phyloP scores from a whole-genome alignment of 2,113 vertebrate species.

The Pachypanchax playfairii region DNA sequence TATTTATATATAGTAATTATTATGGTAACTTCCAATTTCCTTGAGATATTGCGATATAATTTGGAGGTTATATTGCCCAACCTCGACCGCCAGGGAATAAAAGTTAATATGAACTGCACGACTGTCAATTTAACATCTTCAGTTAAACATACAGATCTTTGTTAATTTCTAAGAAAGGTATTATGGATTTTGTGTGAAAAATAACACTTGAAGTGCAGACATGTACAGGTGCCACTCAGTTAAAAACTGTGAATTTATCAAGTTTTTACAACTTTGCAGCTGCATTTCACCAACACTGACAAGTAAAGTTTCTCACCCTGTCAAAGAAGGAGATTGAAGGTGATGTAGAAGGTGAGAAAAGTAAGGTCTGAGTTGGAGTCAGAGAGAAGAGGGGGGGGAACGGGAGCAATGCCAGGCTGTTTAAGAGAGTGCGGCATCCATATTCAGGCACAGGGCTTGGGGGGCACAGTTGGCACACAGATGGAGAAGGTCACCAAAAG shows the following conservation, averaged over 20 bases:
- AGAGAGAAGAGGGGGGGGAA: constrained; percentile 6
- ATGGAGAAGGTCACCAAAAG: constrained; percentile 61
- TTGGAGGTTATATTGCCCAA: no score
- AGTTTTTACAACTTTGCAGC: neutral
- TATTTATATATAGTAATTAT: no score
- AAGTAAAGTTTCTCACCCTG: constrained; percentile 36
- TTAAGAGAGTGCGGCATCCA: constrained; percentile 61
- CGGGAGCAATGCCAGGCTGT: constrained; percentile 31
- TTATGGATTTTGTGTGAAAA: constrained; percentile 1
- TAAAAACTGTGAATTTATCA: neutral
- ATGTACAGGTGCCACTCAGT: neutral
- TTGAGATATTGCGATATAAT: no score
- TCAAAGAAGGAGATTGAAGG: constrained; percentile 41
- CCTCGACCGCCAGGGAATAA: no score
- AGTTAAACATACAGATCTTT: neutral
- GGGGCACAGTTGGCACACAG: constrained; percentile 53
- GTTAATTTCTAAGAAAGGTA: neutral
- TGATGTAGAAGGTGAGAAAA: constrained; percentile 56
- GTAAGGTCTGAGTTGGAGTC: constrained; percentile 24
- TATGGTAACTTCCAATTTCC: no score
- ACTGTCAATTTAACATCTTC: neutral
- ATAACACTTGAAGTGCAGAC: neutral
- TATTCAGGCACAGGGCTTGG: constrained; percentile 60
- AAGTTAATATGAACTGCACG: no score
- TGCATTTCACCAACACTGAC: constrained; percentile 9